Conservation (phyloP, 2,797 vertebrate genomes). For the Tapirus indicus region DNA sequence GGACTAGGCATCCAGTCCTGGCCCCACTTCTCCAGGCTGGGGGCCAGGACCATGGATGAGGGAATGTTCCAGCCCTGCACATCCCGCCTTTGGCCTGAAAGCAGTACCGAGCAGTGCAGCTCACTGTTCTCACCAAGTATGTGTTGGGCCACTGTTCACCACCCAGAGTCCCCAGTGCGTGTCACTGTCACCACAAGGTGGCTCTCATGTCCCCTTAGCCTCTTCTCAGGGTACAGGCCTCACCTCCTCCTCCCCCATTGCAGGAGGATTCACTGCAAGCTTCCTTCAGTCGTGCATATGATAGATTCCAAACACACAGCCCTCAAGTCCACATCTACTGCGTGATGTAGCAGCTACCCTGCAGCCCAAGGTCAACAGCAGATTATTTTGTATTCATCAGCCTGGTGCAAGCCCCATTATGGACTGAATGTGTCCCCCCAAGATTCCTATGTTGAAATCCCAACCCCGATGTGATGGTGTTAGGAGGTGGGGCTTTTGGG, state of each 20-base stretch:
- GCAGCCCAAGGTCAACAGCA: not conserved
- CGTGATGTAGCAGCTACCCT: not conserved
- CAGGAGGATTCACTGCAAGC: not conserved
- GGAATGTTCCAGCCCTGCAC: not conserved
- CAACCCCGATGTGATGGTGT: not conserved
- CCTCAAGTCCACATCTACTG: not conserved
- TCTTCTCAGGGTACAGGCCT: not conserved
- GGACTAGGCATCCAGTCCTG: not conserved
- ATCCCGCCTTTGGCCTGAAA: not conserved
- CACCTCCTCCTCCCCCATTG: not conserved
- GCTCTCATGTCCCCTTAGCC: not conserved
- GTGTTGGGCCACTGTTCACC: not conserved
- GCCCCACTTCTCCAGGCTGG: not conserved
- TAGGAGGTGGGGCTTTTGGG: not conserved
- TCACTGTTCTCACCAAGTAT: not conserved
- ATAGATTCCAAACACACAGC: not conserved
- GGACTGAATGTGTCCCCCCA: not conserved
- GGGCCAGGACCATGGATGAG: not conserved
- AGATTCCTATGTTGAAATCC: not conserved
- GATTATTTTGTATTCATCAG: not conserved
- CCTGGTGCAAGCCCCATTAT: not conserved
- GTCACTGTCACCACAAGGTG: constrained; percentile 12
- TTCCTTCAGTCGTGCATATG: not conserved
- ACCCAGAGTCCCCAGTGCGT: not conserved
- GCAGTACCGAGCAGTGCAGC: not conserved